Base-by-base conservation (phyloP, 2,888 invertebrate species). In the Calameuta idolon region DNA sequence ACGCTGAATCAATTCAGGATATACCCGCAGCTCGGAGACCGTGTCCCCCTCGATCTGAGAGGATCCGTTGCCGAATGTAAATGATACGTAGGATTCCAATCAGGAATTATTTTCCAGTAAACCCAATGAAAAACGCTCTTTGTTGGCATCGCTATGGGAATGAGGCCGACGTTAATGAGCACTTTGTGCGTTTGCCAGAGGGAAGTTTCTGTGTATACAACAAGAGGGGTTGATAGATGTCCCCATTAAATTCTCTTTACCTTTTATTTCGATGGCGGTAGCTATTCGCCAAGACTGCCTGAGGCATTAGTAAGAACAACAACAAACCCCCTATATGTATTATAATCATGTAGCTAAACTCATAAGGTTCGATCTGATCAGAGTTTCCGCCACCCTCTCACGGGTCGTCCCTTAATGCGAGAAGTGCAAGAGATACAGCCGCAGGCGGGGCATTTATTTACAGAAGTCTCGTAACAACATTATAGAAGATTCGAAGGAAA, bases 401-500 rank as follows among this genome's bases (percentile, higher is more conserved):
- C 15, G 23, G 55, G 23, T 23, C 23, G 5, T 23, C 5, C 23
- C 55, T 55, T 55, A 55, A 55, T 15, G 23, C 23, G 55, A 23
- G 55, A 23, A 55, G 9, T 55, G 55, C 55, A 55, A 55, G 55
- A 55, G 55, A 55, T 55, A 55, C 55, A 55, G 55, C 55, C 55
- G 55, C 55, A 55, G 74, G 74, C 37, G 74, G 34, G 2, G 34
- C 11, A 34, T 74, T 74, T 74, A 74, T 74, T 34, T 34, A 30
- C 37, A 35, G 35, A 33, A 30, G 75, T 77, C 80, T 80, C 80
- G 77, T 78, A 78, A 76, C 73, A 78, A 74, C 78, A 79, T 78
- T 78, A 74, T 12, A 15, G 34, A 30, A 30, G 30, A 35, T 30
- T 75, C 33, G 55, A 30, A 30, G 30, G 35, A 30, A 31, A 30